Base-by-base conservation (phyloP, 2,888 invertebrate species). In the Machimus atricapillus region DNA sequence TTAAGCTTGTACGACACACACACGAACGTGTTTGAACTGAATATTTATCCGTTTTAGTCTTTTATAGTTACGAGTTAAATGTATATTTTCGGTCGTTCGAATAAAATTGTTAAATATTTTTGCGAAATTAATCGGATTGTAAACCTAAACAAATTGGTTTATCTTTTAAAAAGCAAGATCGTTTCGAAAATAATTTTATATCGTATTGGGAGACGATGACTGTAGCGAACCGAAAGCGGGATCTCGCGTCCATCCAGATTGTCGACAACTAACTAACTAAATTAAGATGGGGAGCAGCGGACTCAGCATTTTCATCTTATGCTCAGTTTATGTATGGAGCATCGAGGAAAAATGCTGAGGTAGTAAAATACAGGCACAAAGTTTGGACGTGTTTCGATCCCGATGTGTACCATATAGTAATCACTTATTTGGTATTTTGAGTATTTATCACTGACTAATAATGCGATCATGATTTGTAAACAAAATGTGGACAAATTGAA, bases 221-320 rank as follows among this genome's bases (percentile, higher is more conserved):
- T 46, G 74, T 43, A 56, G 43, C 46, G 85, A 87, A 87, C 66
- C 77, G 86, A 77, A 77, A 85, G 83, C 77, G 78, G 86, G 37
- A 86, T 86, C 77, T 76, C 46, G 85, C 58, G 73, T 76, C 87
- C 77, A 86, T 85, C 85, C 87, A 86, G 86, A 86, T 85, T 83
- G 87, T 86, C 87, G 87, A 88, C 87, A 85, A 86, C 86, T 86
- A 86, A 88, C 87, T 88, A 86, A 87, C 86, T 87, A 85, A 87
- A 82, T 52, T 81, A 86, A 85, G 85, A 81, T 86, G 85, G 85
- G 83, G 85, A 85, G 85, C 85, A 85, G 27, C 74, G 58, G 66
- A 19, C 58, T 74, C 19, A 74, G 85, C 46, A 23, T 73, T 74
- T 85, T 74, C 43, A 74, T 74, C 31, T 83, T 83, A 85, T 82